Percentiles rank a stretch among this genome's conserved stretches.
Evolutionary conservation across 2,888 invertebrate genomes (phyloP).

Genomic region (Nemapogon koenigi): DNA sequence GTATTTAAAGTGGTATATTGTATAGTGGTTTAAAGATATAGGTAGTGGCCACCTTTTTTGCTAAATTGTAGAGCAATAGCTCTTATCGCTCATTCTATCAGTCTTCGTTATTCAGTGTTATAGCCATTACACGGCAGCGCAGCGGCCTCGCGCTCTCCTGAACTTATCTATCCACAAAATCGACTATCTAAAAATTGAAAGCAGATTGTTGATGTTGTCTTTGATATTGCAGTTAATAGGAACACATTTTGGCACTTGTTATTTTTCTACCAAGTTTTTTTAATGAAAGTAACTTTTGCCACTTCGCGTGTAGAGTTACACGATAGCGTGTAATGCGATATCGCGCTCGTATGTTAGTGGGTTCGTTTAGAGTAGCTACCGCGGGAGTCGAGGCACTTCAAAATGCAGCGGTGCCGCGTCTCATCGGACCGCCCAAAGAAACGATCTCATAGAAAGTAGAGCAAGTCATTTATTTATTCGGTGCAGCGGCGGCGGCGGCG

Average conservation of each 20-base stretch:
- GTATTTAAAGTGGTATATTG: too few species aligned
- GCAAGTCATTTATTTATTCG: slow-evolving; percentile 63
- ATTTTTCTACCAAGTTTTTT: too few species aligned
- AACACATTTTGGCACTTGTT: too few species aligned
- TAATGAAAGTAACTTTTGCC: too few species aligned
- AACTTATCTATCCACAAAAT: slow-evolving; percentile 6
- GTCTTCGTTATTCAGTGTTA: too few species aligned
- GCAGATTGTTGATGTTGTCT: slow-evolving; percentile 5
- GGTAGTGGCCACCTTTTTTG: too few species aligned
- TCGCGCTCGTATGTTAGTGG: slow-evolving; percentile 3
- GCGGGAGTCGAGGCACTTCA: slow-evolving; percentile 3
- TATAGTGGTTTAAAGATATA: too few species aligned
- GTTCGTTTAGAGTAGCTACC: slow-evolving; percentile 5
- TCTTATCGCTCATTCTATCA: too few species aligned
- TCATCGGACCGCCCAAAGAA: slow-evolving; percentile 51
- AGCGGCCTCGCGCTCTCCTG: too few species aligned
- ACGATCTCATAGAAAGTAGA: slow-evolving; percentile 64
- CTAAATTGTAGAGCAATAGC: too few species aligned
- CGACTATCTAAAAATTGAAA: slow-evolving; percentile 4
- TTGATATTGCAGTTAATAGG: slow-evolving; percentile 1
- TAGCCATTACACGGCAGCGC: too few species aligned
- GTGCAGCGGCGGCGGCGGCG: slow-evolving; percentile 35
- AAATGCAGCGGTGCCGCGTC: slow-evolving; percentile 24
- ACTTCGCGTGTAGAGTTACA: slow-evolving; percentile 4
- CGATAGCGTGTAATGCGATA: slow-evolving; percentile 2